A percentile compares a stretch with the other conserved stretches of the same genome.
Evolutionary conservation across 2,113 vertebrate genomes (phyloP).

Genomic region (Actenoides hombroni): DNA sequence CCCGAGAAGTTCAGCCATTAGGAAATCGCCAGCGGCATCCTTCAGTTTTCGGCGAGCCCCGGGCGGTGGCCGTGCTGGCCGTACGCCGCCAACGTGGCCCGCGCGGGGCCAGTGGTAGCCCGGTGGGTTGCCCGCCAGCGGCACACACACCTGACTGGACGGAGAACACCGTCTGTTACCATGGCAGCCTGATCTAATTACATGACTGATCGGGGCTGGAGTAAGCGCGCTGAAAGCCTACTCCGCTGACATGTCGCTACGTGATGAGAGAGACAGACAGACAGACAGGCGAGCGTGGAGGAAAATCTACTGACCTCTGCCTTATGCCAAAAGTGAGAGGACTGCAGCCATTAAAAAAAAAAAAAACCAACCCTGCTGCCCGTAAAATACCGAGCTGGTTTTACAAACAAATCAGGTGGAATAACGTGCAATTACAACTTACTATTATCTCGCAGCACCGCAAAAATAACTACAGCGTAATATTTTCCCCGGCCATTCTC

Average conservation of each 20-base stretch:
- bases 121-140: conserved; percentile 25
- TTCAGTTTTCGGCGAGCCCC: not conserved
- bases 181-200: conserved; percentile 85
- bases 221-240: conserved; percentile 72
- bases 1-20: not conserved
- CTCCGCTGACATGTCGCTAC: conserved; percentile 72
- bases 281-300: not conserved
- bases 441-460: conserved; percentile 44
- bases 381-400: not conserved
- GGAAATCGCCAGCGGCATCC: not conserved
- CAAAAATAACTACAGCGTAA: conserved; percentile 54
- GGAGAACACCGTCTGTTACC: conserved; percentile 81
- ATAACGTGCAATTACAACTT: conserved; percentile 49
- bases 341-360: not conserved
- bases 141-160: conserved; percentile 81
- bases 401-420: conserved; percentile 40
- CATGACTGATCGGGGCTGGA: conserved; percentile 78
- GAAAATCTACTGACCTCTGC: conserved; percentile 55
- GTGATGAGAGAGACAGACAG: conserved; percentile 57
- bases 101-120: conserved; percentile 32
- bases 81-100: not conserved
- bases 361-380: not conserved
- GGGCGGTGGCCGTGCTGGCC: not conserved
- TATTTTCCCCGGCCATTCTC: conserved; percentile 57
- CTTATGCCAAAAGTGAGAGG: conserved; percentile 21